Conservation (phyloP, 1,140 invertebrate genomes). For the Eulimnadia texana region DNA sequence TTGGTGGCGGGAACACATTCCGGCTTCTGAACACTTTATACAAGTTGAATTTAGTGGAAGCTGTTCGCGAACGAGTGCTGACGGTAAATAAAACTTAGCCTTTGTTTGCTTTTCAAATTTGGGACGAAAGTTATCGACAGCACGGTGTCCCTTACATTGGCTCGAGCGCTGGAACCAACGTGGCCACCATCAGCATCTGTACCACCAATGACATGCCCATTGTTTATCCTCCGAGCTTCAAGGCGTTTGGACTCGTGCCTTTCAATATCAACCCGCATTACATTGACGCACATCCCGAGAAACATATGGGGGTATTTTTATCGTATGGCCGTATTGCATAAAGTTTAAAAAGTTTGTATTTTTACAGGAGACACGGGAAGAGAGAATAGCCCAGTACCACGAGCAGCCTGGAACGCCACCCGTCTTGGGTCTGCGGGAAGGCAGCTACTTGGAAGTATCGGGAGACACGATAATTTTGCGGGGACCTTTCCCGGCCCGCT, state of each 20-base stretch:
- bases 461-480: slow-evolving; percentile 40
- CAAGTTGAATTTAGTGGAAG: slow-evolving; percentile 45
- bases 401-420: slow-evolving; percentile 34
- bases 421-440: slow-evolving; percentile 56
- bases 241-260: slow-evolving; percentile 53
- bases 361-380: slow-evolving; percentile 39
- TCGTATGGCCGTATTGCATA: not conserved
- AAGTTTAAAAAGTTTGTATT: slow-evolving; percentile 8
- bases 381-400: slow-evolving; percentile 51
- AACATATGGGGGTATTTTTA: slow-evolving; percentile 52
- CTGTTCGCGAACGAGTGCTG: slow-evolving; percentile 45
- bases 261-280: slow-evolving; percentile 82
- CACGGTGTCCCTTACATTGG: slow-evolving; percentile 59
- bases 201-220: slow-evolving; percentile 81
- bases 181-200: slow-evolving; percentile 57
- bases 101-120: not conserved
- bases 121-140: slow-evolving; percentile 23
- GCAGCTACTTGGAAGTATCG: slow-evolving; percentile 45
- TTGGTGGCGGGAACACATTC: slow-evolving; percentile 68
- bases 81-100: slow-evolving; percentile 23
- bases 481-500: slow-evolving; percentile 42
- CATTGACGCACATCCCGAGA: slow-evolving; percentile 43
- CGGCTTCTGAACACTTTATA: slow-evolving; percentile 51
- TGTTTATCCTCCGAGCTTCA: slow-evolving; percentile 53
- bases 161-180: slow-evolving; percentile 67